Evolutionary conservation across 2,113 vertebrate species (phyloP).

Genomic region (Tringa solitaria): DNA sequence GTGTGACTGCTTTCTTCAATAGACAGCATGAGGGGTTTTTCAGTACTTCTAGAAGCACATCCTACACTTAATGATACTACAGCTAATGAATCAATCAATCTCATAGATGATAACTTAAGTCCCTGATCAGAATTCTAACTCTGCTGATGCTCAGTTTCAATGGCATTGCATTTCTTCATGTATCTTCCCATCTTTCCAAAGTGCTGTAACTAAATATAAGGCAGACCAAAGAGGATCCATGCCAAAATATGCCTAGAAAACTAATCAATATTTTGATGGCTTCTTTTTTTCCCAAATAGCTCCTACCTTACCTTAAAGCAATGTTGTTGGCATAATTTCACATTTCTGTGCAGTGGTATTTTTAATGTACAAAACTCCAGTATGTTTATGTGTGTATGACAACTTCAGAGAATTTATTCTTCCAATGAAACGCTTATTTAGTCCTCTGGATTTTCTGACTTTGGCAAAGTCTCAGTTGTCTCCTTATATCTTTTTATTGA

Average conservation of each 20-base stretch:
- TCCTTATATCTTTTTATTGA: neutral
- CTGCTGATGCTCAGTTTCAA: neutral
- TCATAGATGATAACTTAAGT: neutral
- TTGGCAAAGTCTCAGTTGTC: neutral
- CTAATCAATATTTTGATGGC: neutral
- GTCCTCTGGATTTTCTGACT: neutral
- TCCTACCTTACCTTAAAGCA: neutral
- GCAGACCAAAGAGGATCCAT: neutral
- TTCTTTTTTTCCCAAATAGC: neutral
- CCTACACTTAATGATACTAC: slow-evolving; percentile 20
- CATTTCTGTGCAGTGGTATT: neutral
- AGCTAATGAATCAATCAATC: slow-evolving; percentile 42
- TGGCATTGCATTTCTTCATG: neutral
- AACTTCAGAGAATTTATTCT: neutral
- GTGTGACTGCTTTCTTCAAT: neutral
- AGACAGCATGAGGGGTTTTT: slow-evolving; percentile 8
- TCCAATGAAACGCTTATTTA: neutral
- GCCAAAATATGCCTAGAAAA: neutral
- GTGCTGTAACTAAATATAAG: neutral
- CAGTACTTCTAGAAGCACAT: neutral
- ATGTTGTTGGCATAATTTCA: neutral
- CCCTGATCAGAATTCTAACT: neutral
- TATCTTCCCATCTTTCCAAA: neutral
- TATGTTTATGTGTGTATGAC: neutral
- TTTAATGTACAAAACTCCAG: neutral